Percentiles rank a stretch among this genome's conserved stretches.
Conservation (phyloP, 1,140 invertebrate genomes). For the Orius insidiosus region DNA sequence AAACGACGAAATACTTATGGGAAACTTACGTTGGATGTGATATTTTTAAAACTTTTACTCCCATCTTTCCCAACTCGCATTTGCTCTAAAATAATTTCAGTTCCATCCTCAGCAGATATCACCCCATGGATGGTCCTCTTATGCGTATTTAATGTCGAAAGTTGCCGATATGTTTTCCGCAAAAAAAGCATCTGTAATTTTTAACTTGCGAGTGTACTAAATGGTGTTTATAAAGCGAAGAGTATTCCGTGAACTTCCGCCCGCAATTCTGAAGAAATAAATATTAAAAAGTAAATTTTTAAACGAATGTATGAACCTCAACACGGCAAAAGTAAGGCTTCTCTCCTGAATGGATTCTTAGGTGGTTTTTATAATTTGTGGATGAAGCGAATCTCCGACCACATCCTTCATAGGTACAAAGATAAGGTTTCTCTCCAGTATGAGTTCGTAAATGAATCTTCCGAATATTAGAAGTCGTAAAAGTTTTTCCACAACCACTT, state of each 20-base stretch:
- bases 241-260: constrained; percentile 56
- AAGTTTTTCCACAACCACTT: constrained; percentile 44
- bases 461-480: constrained; percentile 55
- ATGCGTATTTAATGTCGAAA: constrained; percentile 42
- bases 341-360: constrained; percentile 39
- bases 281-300: too few relatives aligned
- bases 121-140: constrained; percentile 29
- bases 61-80: constrained; percentile 8
- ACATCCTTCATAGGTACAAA: constrained; percentile 38
- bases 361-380: constrained; percentile 52
- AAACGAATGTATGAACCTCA: constrained; percentile 12
- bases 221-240: constrained; percentile 55
- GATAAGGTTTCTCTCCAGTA: constrained; percentile 46
- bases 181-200: constrained; percentile 39
- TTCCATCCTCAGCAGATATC: constrained; percentile 15
- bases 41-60: constrained; percentile 13
- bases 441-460: constrained; percentile 43
- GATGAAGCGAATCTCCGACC: constrained; percentile 44
- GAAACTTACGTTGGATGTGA: constrained; percentile 10
- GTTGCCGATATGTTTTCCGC: constrained; percentile 40
- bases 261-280: constrained; percentile 38
- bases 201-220: constrained; percentile 45
- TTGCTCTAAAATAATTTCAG: constrained; percentile 16
- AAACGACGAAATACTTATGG: not conserved
- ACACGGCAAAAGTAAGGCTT: constrained; percentile 38